These are phyloP conservation scores for Ctena decussata DNA, from an alignment of 2,888 invertebrate species.

Conservation along the genomic window DNA sequence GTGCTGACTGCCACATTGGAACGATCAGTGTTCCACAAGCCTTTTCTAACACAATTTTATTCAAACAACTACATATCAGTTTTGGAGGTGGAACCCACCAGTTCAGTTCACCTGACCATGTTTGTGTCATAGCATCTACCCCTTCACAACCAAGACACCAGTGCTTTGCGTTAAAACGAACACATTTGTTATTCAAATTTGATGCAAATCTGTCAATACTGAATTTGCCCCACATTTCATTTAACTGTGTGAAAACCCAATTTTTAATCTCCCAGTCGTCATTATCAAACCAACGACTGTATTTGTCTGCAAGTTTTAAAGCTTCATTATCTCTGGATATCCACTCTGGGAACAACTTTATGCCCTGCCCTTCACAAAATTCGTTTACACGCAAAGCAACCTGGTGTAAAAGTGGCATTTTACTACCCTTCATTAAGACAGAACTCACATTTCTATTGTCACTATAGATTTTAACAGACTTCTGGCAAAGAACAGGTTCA, in stretches of 20 bases:
- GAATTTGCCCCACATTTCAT: not conserved
- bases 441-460: not conserved
- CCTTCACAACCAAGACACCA: not conserved
- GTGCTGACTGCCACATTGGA: conserved; percentile 11
- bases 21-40: not conserved
- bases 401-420: not conserved
- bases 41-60: not conserved
- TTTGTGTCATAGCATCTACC: not conserved
- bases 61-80: not conserved
- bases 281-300: not conserved
- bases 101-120: not conserved
- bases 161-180: not conserved
- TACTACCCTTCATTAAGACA: not conserved
- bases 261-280: not conserved
- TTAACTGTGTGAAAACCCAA: not conserved
- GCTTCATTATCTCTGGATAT: not conserved
- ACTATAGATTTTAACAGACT: not conserved
- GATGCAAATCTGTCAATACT: not conserved
- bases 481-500: not conserved
- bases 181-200: not conserved
- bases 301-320: not conserved
- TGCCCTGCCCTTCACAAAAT: not conserved
- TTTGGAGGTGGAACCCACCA: conserved; percentile 11
- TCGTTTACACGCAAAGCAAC: conserved; percentile 3
- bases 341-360: not conserved